Evolutionary conservation across 2,888 invertebrate genomes (phyloP).

Genomic region (Azorinus chamasolen): DNA sequence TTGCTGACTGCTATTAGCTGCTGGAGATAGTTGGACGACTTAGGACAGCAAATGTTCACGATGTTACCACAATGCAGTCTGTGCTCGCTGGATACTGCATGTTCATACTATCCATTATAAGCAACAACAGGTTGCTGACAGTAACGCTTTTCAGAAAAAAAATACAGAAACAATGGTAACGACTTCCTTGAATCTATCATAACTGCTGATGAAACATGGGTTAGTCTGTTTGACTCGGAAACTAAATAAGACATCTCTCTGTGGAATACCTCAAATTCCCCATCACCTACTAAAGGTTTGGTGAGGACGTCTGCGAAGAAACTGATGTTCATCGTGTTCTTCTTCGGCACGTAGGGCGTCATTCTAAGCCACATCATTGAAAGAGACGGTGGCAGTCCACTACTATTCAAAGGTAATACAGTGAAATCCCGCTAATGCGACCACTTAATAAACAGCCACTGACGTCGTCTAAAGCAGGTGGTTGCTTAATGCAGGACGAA

Average conservation of each 20-base stretch:
- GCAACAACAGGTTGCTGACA: neutral
- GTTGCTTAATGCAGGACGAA: no score
- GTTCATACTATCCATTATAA: slow-evolving; percentile 22
- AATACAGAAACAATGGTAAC: slow-evolving; percentile 17
- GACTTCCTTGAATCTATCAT: slow-evolving; percentile 20
- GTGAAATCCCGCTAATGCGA: no score
- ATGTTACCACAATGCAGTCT: slow-evolving; percentile 8
- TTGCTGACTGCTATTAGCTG: no score
- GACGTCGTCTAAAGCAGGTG: no score
- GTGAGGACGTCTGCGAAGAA: neutral
- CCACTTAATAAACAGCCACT: no score
- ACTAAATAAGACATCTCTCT: slow-evolving; percentile 15
- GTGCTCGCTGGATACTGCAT: slow-evolving; percentile 21
- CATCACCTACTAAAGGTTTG: slow-evolving; percentile 14
- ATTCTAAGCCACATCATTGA: no score
- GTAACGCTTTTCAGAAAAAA: slow-evolving; percentile 16
- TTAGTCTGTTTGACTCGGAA: slow-evolving; percentile 36
- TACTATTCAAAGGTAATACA: no score
- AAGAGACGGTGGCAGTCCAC: no score
- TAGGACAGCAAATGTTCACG: no score
- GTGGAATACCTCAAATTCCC: slow-evolving; percentile 26
- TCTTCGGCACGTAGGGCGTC: neutral
- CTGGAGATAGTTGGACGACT: no score
- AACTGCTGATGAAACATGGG: slow-evolving; percentile 41
- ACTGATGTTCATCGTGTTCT: slow-evolving; percentile 7